Evolutionary conservation across 2,888 invertebrate species (phyloP).

Genomic region (Neoaliturus tenellus): DNA sequence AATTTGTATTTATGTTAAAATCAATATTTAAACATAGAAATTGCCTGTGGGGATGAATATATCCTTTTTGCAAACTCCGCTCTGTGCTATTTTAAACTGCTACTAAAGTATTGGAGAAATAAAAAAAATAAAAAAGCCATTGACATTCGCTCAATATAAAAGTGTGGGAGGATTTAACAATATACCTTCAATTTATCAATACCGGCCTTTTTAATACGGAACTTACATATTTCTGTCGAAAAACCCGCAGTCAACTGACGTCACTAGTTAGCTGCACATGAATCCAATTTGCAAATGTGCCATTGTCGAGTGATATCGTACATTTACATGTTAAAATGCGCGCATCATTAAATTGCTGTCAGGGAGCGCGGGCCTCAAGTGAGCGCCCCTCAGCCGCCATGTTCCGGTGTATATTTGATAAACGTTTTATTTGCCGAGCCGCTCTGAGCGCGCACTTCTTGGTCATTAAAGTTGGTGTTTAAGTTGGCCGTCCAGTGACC

Average conservation of each 20-base stretch:
- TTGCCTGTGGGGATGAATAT: too few relatives aligned
- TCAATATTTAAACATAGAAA: too few relatives aligned
- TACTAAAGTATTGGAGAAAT: too few relatives aligned
- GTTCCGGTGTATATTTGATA: constrained; percentile 44
- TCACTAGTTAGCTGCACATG: neutral
- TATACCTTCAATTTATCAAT: too few relatives aligned
- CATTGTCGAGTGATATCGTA: constrained; percentile 9
- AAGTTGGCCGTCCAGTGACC: neutral
- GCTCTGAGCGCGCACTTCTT: constrained; percentile 22
- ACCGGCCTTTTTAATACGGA: too few relatives aligned
- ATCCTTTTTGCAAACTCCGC: too few relatives aligned
- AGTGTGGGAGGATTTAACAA: too few relatives aligned
- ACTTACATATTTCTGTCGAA: too few relatives aligned
- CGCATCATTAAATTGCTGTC: constrained; percentile 23
- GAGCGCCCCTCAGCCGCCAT: neutral
- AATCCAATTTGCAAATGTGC: constrained; percentile 33
- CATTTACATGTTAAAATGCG: constrained; percentile 23
- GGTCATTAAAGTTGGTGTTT: constrained; percentile 45
- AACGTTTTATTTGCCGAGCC: constrained; percentile 15
- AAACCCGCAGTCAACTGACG: neutral
- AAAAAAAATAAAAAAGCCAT: too few relatives aligned
- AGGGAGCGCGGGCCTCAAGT: neutral
- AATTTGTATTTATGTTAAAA: too few relatives aligned
- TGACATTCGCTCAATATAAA: too few relatives aligned
- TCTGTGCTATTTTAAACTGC: too few relatives aligned